A percentile compares a stretch with the other conserved stretches of the same genome.
Conservation (phyloP, 1,140 invertebrate genomes). For the Scaptomyza pallida region DNA sequence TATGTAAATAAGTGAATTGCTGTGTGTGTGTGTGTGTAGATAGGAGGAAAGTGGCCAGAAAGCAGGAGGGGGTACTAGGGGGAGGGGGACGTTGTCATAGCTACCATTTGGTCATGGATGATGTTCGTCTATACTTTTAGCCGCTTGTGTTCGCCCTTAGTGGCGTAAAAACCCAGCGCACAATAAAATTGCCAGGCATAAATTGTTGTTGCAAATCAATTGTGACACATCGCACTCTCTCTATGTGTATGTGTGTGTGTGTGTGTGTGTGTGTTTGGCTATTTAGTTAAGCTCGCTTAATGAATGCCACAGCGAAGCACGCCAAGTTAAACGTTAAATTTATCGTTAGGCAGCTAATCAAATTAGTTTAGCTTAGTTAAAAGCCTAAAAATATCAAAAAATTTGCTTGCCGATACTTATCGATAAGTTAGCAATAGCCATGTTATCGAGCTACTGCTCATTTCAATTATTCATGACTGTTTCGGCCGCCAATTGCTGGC, state of each 20-base stretch:
- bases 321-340: constrained; percentile 13
- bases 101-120: constrained; percentile 37
- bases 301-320: constrained; percentile 14
- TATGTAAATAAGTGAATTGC: constrained; percentile 45
- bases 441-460: too few relatives aligned
- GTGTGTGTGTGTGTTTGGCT: constrained; percentile 24
- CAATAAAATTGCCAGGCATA: constrained; percentile 17
- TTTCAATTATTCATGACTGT: constrained; percentile 43
- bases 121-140: constrained; percentile 9
- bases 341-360: constrained; percentile 16
- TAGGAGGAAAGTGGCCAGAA: too few relatives aligned
- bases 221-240: constrained; percentile 40
- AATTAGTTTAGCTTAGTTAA: too few relatives aligned
- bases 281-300: constrained; percentile 39
- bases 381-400: neutral
- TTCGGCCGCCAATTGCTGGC: constrained; percentile 33
- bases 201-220: constrained; percentile 46
- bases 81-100: constrained; percentile 39
- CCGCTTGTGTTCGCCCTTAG: neutral
- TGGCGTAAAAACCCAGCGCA: constrained; percentile 30
- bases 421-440: neutral
- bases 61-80: too few relatives aligned
- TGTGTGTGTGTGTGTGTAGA: neutral
- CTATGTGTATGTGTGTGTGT: constrained; percentile 1
- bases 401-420: constrained; percentile 18